Conservation (phyloP, 2,113 vertebrate genomes). For the Talpa occidentalis region DNA sequence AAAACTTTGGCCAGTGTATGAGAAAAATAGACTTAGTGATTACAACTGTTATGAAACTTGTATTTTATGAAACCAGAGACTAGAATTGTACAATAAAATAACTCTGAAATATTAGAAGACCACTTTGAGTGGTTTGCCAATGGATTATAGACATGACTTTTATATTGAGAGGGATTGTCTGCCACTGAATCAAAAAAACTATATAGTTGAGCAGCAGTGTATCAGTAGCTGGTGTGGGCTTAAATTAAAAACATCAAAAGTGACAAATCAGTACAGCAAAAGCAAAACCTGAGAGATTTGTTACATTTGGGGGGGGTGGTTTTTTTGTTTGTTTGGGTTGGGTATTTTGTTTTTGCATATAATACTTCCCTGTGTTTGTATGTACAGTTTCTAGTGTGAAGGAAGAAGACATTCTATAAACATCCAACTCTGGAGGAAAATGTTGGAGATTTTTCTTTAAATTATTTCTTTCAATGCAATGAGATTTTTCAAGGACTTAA, state of each 20-base stretch:
- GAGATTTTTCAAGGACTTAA: slow-evolving; percentile 54
- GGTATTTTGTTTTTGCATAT: too few species aligned
- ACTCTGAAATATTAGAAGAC: slow-evolving; percentile 73
- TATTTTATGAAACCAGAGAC: slow-evolving; percentile 71
- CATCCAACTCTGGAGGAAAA: slow-evolving; percentile 30
- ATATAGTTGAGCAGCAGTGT: slow-evolving; percentile 49
- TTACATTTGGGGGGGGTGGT: background rate
- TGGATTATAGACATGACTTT: slow-evolving; percentile 69
- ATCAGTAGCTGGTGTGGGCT: slow-evolving; percentile 55
- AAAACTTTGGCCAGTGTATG: background rate
- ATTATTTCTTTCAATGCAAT: slow-evolving; percentile 21
- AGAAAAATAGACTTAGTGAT: slow-evolving; percentile 71
- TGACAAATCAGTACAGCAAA: slow-evolving; percentile 60
- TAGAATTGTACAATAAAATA: slow-evolving; percentile 62
- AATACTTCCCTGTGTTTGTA: too few species aligned
- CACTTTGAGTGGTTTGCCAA: slow-evolving; percentile 57
- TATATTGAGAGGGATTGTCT: slow-evolving; percentile 70
- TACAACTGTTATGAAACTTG: slow-evolving; percentile 51
- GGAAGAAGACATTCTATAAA: slow-evolving; percentile 52
- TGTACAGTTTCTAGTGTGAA: background rate
- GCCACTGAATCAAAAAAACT: slow-evolving; percentile 49
- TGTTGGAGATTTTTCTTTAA: slow-evolving; percentile 52
- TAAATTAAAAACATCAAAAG: slow-evolving; percentile 73
- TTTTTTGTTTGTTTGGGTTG: too few species aligned
- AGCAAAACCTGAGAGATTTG: slow-evolving; percentile 64